A percentile compares a stretch with the other conserved stretches of the same genome.
Conservation (phyloP, 2,113 vertebrate species). For the Spea multiplicata region DNA sequence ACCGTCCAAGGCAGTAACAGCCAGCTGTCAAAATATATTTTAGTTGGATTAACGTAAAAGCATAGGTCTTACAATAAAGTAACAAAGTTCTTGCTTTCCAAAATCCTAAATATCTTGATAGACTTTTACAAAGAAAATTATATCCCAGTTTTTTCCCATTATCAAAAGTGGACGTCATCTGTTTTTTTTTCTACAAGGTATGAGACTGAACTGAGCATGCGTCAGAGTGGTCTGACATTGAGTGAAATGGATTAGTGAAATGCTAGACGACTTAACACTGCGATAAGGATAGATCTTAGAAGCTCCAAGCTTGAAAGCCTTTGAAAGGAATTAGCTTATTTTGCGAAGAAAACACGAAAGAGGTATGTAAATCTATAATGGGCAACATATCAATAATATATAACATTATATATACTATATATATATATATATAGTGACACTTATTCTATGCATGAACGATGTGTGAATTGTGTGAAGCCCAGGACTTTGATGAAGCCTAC, state of each 20-base stretch:
- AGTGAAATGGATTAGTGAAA: constrained; percentile 49
- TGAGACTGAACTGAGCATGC: constrained; percentile 56
- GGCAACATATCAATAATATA: too few species aligned
- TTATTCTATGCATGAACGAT: not conserved
- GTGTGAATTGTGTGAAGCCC: not conserved
- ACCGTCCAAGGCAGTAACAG: too few species aligned
- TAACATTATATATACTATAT: too few species aligned
- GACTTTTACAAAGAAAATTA: too few species aligned
- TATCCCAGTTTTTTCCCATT: too few species aligned
- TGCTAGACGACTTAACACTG: constrained; percentile 61
- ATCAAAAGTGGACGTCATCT: too few species aligned
- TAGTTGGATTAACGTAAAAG: too few species aligned
- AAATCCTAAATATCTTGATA: too few species aligned
- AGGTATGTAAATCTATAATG: constrained; percentile 56
- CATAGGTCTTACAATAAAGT: too few species aligned
- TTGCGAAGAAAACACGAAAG: constrained; percentile 60
- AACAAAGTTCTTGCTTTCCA: too few species aligned
- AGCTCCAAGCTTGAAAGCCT: constrained; percentile 56
- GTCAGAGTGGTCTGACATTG: constrained; percentile 61
- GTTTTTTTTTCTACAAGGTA: constrained; percentile 51
- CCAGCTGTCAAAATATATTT: too few species aligned
- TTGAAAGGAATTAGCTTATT: constrained; percentile 52
- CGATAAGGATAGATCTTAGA: constrained; percentile 53
- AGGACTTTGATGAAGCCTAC: too few species aligned
- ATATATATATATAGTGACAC: constrained; percentile 46